Percentiles rank a stretch among this genome's conserved stretches.
Evolutionary conservation across 2,888 invertebrate species (phyloP).

Genomic region (Parthenolecanium corni): DNA sequence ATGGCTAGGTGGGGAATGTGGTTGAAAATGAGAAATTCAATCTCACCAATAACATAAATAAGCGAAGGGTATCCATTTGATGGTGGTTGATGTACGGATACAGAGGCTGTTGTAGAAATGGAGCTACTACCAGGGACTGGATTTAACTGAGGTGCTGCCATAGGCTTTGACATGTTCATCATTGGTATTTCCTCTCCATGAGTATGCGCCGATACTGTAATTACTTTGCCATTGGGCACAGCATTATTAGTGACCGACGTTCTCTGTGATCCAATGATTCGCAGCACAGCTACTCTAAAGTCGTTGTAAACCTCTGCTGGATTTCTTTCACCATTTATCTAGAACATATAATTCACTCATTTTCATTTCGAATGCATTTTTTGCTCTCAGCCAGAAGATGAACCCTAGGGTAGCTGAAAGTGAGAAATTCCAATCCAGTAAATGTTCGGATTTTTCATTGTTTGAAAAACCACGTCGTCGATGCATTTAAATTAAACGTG

Average conservation of each 20-base stretch:
- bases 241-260: background rate
- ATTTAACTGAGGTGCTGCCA: constrained; percentile 4
- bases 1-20: too few relatives aligned
- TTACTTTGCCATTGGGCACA: constrained; percentile 27
- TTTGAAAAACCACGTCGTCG: too few relatives aligned
- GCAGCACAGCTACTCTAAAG: constrained; percentile 64
- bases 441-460: too few relatives aligned
- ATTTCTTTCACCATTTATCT: constrained; percentile 80
- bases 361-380: too few relatives aligned
- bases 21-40: too few relatives aligned
- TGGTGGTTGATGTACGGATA: constrained; percentile 34
- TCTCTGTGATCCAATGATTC: constrained; percentile 52
- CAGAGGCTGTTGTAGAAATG: constrained; percentile 33
- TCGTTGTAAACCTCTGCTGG: constrained; percentile 78
- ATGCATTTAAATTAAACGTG: too few relatives aligned
- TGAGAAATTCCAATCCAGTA: too few relatives aligned
- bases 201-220: constrained; percentile 31
- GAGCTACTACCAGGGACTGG: constrained; percentile 28
- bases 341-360: too few relatives aligned
- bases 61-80: constrained; percentile 40
- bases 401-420: too few relatives aligned
- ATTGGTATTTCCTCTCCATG: background rate
- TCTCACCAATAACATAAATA: constrained; percentile 44
- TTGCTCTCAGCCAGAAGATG: too few relatives aligned
- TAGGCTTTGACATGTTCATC: background rate